These are phyloP conservation scores for Lineus longissimus DNA, from an alignment of 1,140 invertebrate species.

Conservation along the genomic window DNA sequence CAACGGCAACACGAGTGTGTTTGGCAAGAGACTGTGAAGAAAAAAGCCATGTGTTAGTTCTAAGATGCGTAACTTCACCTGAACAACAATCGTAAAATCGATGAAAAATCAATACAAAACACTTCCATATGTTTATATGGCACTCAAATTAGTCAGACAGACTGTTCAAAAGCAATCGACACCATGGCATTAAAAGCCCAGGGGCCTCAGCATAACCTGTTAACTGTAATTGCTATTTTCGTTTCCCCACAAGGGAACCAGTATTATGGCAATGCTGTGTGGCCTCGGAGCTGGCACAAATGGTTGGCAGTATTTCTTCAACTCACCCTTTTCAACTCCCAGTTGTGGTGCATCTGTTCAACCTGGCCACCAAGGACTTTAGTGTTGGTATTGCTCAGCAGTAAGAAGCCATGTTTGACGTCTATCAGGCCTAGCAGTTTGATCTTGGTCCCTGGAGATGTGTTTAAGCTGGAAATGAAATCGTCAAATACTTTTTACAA, in stretches of 20 bases:
- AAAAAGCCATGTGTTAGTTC: slow-evolving; percentile 19
- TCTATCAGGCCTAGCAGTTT: slow-evolving; percentile 55
- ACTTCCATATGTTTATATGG: too few relatives aligned
- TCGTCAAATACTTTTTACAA: neutral
- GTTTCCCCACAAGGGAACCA: too few relatives aligned
- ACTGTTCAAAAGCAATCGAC: too few relatives aligned
- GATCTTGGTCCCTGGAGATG: slow-evolving; percentile 74
- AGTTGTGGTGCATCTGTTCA: slow-evolving; percentile 77
- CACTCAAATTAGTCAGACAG: too few relatives aligned
- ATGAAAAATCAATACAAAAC: too few relatives aligned
- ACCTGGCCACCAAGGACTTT: slow-evolving; percentile 77
- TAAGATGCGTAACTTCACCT: neutral
- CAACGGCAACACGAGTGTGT: slow-evolving; percentile 54
- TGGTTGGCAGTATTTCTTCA: too few relatives aligned
- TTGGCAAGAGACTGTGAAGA: slow-evolving; percentile 65
- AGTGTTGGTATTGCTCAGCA: slow-evolving; percentile 65
- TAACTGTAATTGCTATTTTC: too few relatives aligned
- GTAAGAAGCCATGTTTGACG: slow-evolving; percentile 67
- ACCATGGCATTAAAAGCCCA: too few relatives aligned
- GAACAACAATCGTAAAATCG: too few relatives aligned
- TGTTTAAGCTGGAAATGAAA: slow-evolving; percentile 59
- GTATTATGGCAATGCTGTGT: too few relatives aligned
- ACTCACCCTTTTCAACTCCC: slow-evolving; percentile 74
- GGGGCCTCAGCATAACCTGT: too few relatives aligned
- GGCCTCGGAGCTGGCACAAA: too few relatives aligned